These are phyloP conservation scores for Zosterops japonicus DNA, from an alignment of 2,113 vertebrate genomes.

Conservation along the genomic window DNA sequence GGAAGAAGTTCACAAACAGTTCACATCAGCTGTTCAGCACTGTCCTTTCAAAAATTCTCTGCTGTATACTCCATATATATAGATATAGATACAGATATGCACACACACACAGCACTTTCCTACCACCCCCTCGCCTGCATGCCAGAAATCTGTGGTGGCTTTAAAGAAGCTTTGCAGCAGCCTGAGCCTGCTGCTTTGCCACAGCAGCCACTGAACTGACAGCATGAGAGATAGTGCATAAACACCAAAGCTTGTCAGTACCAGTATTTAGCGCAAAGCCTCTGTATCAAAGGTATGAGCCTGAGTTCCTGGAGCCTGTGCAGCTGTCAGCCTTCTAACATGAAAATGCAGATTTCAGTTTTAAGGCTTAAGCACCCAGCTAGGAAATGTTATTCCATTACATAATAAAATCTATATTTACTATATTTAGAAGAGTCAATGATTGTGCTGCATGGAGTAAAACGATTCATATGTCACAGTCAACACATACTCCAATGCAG, in stretches of 20 bases:
- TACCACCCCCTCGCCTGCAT: not conserved
- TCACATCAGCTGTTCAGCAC: not conserved
- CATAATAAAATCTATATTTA: conserved; percentile 28
- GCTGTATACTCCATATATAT: not conserved
- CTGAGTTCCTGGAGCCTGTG: conserved; percentile 16
- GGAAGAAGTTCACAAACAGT: not conserved
- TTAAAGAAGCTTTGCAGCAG: conserved; percentile 4
- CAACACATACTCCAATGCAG: not conserved
- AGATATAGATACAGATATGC: not conserved
- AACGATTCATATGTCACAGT: not conserved
- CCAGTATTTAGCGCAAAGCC: conserved; percentile 33
- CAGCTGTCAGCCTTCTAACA: conserved; percentile 39
- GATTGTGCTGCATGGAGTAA: not conserved
- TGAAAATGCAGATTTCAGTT: conserved; percentile 37
- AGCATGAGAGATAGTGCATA: not conserved
- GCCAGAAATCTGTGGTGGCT: not conserved
- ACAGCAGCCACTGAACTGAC: not conserved
- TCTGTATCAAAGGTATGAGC: not conserved
- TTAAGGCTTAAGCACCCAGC: conserved; percentile 30
- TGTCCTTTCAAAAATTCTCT: not conserved
- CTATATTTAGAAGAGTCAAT: conserved; percentile 21
- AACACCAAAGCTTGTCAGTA: conserved; percentile 5
- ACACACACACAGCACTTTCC: not conserved
- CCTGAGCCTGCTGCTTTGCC: not conserved
- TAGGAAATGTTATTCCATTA: conserved; percentile 28